A percentile compares a stretch with the other conserved stretches of the same genome.
phyloP scores from a whole-genome alignment of 2,888 invertebrate species.

The Corbicula japonica region DNA sequence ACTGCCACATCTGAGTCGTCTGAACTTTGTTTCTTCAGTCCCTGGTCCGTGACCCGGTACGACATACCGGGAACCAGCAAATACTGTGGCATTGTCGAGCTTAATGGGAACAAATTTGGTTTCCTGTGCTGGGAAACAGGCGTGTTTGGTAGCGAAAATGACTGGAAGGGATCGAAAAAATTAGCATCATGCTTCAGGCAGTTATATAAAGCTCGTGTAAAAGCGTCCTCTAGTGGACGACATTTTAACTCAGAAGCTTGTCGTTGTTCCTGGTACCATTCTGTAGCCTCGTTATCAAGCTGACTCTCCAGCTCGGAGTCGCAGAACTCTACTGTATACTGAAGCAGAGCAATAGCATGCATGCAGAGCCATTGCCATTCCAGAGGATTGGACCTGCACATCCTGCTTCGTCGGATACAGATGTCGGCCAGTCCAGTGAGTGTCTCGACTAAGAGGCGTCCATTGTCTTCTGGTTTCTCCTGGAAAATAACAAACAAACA shows the following conservation, averaged over 20 bases:
- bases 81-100: constrained; percentile 71
- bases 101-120: constrained; percentile 73
- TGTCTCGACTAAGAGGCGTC: constrained; percentile 73
- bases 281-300: constrained; percentile 70
- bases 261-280: constrained; percentile 78
- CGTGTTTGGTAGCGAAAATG: constrained; percentile 73
- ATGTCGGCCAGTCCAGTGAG: constrained; percentile 80
- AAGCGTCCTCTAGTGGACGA: constrained; percentile 77
- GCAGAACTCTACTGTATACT: constrained; percentile 80
- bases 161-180: constrained; percentile 75
- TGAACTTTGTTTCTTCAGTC: constrained; percentile 61
- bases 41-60: constrained; percentile 64
- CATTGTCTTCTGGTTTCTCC: constrained; percentile 76
- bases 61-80: constrained; percentile 71
- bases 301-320: constrained; percentile 73
- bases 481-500: too few relatives aligned
- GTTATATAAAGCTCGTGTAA: constrained; percentile 78
- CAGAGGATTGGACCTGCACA: constrained; percentile 79
- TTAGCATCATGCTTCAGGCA: constrained; percentile 79
- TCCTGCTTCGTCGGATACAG: constrained; percentile 76
- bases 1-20: constrained; percentile 70
- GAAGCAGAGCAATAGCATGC: constrained; percentile 80
- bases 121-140: constrained; percentile 75
- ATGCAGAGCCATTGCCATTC: constrained; percentile 83
- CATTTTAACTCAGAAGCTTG: constrained; percentile 74